Evolutionary conservation across 2,888 invertebrate species (phyloP), one percentile per base, ranked within the genome.

Genomic region (Odontocolon sp.): DNA sequence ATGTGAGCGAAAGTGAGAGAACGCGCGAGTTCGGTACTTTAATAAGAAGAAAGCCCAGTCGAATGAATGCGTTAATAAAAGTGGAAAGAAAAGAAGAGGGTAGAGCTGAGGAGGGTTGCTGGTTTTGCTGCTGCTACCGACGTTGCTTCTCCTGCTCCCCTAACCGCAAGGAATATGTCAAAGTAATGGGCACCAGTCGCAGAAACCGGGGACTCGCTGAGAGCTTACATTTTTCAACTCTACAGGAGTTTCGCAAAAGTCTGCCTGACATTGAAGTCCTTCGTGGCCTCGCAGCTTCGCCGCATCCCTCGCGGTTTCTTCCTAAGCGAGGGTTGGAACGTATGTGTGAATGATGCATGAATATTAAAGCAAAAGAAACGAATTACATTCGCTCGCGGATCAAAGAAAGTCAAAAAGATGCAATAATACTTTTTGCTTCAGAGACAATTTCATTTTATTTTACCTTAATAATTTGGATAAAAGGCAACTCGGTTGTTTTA

Each of bases 81-180:
- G 66, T 50, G 59, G 28, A 59, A 42, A 38, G 9, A 42, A 61
- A 31, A 40, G 31, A 50, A 45, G 28, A 52, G 52, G 64, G 61
- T 50, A 52, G 61, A 33, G 26, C 31, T 21, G 47, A 40, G 57
- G 40, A 54, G 63, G 57, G 69, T 16, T 33, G 45, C 33, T 45
- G 42, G 33, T 50, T 21, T 50, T 42, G 33, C 23, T 31, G 45
- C 14, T 23, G 40, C 16, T 21, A 14, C 57, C 16, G 47, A 33
- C 38, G 40, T 31, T 68, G 36, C 57, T 57, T 56, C 33, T 21
- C 23, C 45, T 45, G 73, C 61, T 82, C 80, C 78, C 79, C 76
- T 75, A 79, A 80, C 81, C 81, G 63, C 68, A 26, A 56, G 16
- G 66, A 72, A 76, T 77, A 77, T 80, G 78, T 80, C 77, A 80